phyloP scores from a whole-genome alignment of 2,113 vertebrate genomes.

The Ellobius talpinus region DNA sequence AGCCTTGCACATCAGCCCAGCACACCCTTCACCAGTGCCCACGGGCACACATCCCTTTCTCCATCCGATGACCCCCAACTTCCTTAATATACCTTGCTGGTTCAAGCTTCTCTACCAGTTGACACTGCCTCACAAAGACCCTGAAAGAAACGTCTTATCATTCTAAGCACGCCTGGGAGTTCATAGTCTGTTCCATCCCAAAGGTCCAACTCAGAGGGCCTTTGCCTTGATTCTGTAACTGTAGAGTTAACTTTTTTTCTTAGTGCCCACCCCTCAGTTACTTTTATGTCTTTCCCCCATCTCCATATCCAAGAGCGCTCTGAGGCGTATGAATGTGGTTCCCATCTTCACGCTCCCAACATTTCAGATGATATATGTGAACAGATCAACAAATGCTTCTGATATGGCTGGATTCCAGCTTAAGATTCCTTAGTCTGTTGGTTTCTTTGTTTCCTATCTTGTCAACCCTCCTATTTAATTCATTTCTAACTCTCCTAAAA shows the following conservation, averaged over 20 bases:
- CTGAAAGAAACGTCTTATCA: background rate
- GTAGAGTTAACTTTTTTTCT: background rate
- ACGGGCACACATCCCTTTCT: background rate
- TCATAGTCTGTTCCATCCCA: background rate
- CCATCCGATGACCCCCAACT: background rate
- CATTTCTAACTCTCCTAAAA: background rate
- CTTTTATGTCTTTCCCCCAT: background rate
- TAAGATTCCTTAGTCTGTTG: background rate
- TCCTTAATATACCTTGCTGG: background rate
- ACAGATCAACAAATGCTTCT: background rate
- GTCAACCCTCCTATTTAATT: background rate
- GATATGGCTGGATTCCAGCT: background rate
- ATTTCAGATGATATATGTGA: background rate
- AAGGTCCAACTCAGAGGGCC: background rate
- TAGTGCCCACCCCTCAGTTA: background rate
- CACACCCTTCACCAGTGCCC: too few relatives aligned
- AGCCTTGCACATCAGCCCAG: background rate
- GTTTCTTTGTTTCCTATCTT: background rate
- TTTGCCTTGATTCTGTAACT: background rate
- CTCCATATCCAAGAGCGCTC: background rate
- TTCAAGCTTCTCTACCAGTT: background rate
- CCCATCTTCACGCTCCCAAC: background rate
- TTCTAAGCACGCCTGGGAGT: background rate
- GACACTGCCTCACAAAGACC: background rate
- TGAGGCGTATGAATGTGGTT: background rate